Evolutionary conservation across 2,888 invertebrate genomes (phyloP).

Genomic region (Epirrhoe alternata): DNA sequence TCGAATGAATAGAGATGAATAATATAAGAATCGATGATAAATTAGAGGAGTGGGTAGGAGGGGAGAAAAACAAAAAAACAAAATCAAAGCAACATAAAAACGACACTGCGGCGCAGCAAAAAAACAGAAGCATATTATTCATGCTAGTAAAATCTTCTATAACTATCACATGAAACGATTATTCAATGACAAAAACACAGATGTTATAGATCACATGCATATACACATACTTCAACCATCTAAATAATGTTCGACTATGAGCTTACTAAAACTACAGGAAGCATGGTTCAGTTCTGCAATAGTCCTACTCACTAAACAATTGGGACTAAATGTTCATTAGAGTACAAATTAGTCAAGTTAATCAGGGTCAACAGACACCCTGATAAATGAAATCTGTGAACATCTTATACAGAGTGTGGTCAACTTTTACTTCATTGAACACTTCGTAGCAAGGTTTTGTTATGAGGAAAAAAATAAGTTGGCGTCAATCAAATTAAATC

Average conservation of each 20-base stretch:
- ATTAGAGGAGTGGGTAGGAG: conserved; percentile 22
- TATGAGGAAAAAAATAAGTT: no score
- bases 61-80: conserved; percentile 63
- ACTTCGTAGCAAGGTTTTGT: no score
- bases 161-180: conserved; percentile 44
- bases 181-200: conserved; percentile 69
- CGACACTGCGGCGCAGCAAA: conserved; percentile 74
- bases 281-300: conserved; percentile 42
- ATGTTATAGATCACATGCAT: conserved; percentile 55
- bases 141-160: conserved; percentile 50
- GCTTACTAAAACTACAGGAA: conserved; percentile 9
- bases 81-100: conserved; percentile 81
- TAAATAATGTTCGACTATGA: conserved; percentile 22
- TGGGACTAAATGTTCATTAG: not conserved
- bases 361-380: no score
- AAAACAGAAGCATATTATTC: conserved; percentile 68
- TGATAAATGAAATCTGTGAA: no score
- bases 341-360: not conserved
- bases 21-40: conserved; percentile 15
- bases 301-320: not conserved
- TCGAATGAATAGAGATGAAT: conserved; percentile 6
- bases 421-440: no score
- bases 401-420: no score
- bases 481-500: no score
- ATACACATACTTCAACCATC: conserved; percentile 30